These are phyloP conservation scores for Megastigmus dorsalis DNA, from an alignment of 2,888 invertebrate species.

Conservation along the genomic window DNA sequence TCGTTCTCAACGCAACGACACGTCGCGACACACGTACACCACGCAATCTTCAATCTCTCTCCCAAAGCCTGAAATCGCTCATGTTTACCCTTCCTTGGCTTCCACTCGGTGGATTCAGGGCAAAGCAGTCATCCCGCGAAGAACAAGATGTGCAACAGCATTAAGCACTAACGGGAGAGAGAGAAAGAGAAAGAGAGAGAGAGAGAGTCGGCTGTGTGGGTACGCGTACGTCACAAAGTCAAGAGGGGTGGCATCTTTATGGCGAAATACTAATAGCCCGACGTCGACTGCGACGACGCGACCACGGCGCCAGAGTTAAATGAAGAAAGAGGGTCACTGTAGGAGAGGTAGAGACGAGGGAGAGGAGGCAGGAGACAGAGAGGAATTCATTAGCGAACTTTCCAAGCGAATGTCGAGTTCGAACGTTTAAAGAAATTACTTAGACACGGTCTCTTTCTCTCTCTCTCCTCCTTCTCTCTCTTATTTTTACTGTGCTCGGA, in stretches of 20 bases:
- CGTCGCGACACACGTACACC: too few species aligned
- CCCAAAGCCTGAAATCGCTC: too few species aligned
- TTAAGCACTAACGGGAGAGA: too few species aligned
- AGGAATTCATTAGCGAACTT: conserved; percentile 60
- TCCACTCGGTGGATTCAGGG: too few species aligned
- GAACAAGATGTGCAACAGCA: too few species aligned
- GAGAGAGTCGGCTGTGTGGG: too few species aligned
- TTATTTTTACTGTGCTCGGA: too few species aligned
- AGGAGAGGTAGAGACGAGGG: background rate
- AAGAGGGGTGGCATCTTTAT: background rate
- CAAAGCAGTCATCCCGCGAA: too few species aligned
- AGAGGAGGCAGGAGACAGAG: conserved; percentile 8
- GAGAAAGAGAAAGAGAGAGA: too few species aligned
- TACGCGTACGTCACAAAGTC: background rate
- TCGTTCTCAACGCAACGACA: too few species aligned
- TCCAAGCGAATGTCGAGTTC: conserved; percentile 20
- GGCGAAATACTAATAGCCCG: background rate
- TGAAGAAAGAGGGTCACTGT: background rate
- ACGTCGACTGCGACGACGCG: background rate
- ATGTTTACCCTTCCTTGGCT: too few species aligned
- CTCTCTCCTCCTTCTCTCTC: conserved; percentile 17
- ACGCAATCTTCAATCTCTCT: too few species aligned
- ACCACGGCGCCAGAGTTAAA: background rate
- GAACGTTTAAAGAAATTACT: conserved; percentile 60
- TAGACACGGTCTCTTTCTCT: conserved; percentile 14